Conservation (phyloP, 2,797 vertebrate genomes). For the Danionella dracula region DNA sequence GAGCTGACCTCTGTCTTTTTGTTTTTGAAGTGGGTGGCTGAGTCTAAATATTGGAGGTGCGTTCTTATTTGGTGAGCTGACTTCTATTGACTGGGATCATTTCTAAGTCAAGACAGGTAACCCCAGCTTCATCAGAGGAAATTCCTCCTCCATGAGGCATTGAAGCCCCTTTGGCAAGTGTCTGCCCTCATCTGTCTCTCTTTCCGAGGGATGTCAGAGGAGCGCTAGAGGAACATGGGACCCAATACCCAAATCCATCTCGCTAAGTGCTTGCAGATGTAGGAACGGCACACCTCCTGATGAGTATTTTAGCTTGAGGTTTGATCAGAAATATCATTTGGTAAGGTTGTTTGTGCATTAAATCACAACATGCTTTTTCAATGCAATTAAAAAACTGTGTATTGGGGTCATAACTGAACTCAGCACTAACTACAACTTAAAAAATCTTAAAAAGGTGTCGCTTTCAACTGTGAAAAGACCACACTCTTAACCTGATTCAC, state of each 20-base stretch:
- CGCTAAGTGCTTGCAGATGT: constrained; percentile 68
- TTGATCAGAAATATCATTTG: neutral
- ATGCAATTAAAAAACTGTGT: too few species aligned
- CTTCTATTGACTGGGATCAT: constrained; percentile 20
- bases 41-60: constrained; percentile 1
- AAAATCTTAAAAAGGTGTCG: too few species aligned
- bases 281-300: constrained; percentile 38
- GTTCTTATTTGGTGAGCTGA: constrained; percentile 5
- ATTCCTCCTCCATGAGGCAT: constrained; percentile 38
- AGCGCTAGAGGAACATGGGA: constrained; percentile 53
- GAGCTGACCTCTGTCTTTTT: constrained; percentile 4
- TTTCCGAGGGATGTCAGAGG: constrained; percentile 45
- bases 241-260: constrained; percentile 56
- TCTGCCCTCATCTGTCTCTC: constrained; percentile 62
- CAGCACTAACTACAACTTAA: too few species aligned
- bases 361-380: too few species aligned
- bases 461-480: too few species aligned
- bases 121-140: constrained; percentile 8
- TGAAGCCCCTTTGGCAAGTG: constrained; percentile 37
- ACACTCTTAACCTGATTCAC: too few species aligned
- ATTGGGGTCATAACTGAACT: too few species aligned
- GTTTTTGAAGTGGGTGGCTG: constrained; percentile 1
- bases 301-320: neutral
- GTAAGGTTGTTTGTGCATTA: neutral
- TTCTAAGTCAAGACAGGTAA: constrained; percentile 26